A percentile compares a stretch with the other conserved stretches of the same genome.
Conservation (phyloP, 2,113 vertebrate species). For the Nestor notabilis region DNA sequence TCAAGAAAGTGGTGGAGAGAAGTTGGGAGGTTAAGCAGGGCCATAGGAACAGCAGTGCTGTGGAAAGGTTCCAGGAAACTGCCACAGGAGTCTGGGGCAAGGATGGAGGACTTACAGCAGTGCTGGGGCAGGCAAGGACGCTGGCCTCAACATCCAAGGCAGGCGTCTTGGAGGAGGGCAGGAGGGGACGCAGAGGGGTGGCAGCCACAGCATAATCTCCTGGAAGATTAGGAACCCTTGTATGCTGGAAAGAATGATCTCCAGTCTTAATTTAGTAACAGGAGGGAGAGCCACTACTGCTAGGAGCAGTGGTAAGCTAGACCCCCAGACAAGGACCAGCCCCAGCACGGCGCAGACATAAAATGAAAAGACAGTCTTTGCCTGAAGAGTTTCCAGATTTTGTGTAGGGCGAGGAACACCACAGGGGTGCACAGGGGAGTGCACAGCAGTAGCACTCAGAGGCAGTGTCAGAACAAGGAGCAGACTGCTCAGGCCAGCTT, state of each 20-base stretch:
- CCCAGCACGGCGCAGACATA: neutral
- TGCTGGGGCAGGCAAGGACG: neutral
- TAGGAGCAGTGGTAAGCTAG: neutral
- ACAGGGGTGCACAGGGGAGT: neutral
- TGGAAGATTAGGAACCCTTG: slow-evolving; percentile 16
- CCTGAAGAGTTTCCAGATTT: neutral
- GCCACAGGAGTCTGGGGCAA: neutral
- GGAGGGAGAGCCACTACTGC: neutral
- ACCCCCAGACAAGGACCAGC: neutral
- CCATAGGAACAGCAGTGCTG: neutral
- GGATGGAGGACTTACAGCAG: neutral
- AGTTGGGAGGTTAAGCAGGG: neutral
- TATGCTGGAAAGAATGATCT: slow-evolving; percentile 23
- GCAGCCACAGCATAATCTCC: neutral
- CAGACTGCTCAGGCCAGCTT: neutral
- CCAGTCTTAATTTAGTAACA: slow-evolving; percentile 13
- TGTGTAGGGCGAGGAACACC: neutral
- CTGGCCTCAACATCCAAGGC: neutral
- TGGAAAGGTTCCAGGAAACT: neutral
- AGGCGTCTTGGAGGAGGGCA: fast-evolving
- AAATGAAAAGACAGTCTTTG: neutral
- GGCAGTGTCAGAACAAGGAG: neutral
- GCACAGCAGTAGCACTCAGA: neutral
- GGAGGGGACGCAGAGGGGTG: neutral
- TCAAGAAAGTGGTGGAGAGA: neutral